Conservation (phyloP, 2,113 vertebrate species). For the Boulengerochromis microlepis region DNA sequence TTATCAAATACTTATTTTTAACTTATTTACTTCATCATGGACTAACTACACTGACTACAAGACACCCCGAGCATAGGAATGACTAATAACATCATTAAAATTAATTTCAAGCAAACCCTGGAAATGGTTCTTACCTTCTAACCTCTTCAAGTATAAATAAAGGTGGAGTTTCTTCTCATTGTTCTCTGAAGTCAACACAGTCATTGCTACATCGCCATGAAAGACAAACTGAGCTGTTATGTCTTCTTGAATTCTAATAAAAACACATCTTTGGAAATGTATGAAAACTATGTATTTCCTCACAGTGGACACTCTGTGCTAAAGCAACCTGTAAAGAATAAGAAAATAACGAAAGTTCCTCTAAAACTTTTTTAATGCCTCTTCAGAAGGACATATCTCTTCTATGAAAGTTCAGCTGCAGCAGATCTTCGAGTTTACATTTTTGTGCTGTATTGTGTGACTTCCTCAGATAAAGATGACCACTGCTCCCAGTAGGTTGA, state of each 20-base stretch:
- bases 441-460: slow-evolving; percentile 42
- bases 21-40: not conserved
- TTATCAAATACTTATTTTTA: not conserved
- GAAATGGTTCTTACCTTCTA: not conserved
- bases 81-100: not conserved
- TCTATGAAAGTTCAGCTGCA: not conserved
- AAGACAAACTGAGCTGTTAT: not conserved
- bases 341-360: not conserved
- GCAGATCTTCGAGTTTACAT: slow-evolving; percentile 42
- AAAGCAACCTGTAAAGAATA: slow-evolving; percentile 24
- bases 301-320: not conserved
- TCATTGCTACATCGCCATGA: not conserved
- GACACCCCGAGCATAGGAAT: not conserved
- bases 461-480: slow-evolving; percentile 53
- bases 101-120: not conserved
- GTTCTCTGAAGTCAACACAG: not conserved
- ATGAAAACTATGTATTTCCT: not conserved
- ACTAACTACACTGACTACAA: not conserved
- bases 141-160: not conserved
- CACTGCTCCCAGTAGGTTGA: slow-evolving; percentile 13
- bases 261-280: not conserved
- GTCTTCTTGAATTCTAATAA: slow-evolving; percentile 7
- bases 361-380: not conserved
- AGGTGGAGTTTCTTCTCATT: not conserved
- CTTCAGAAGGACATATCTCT: not conserved